A percentile compares a stretch with the other conserved stretches of the same genome.
Evolutionary conservation across 2,797 vertebrate species (phyloP).

Genomic region (Phyllotis vaccarum): DNA sequence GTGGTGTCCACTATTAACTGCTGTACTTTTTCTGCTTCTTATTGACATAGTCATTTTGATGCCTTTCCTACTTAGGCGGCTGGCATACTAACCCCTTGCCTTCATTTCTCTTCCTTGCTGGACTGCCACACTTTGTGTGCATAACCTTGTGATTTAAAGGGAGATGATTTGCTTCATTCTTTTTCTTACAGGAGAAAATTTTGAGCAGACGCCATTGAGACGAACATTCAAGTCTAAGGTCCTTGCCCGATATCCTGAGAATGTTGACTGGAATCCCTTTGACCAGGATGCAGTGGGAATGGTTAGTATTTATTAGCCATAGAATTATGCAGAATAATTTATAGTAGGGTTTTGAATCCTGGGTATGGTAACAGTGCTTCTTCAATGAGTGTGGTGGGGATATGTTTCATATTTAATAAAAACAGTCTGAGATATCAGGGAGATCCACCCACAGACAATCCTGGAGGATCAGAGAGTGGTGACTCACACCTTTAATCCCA

Average conservation of each 20-base stretch:
- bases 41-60: constrained; percentile 82
- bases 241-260: constrained; percentile 98
- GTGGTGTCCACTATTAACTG: constrained; percentile 60
- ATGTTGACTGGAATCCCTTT: constrained; percentile 99
- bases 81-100: constrained; percentile 83
- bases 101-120: constrained; percentile 80
- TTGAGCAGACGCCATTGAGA: constrained; percentile 98
- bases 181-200: constrained; percentile 95
- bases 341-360: constrained; percentile 5
- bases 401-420: no score
- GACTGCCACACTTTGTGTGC: constrained; percentile 76
- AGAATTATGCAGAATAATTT: constrained; percentile 57
- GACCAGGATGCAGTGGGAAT: constrained; percentile 99
- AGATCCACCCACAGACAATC: no score
- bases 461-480: no score
- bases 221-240: constrained; percentile 99
- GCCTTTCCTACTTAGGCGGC: constrained; percentile 85
- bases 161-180: constrained; percentile 67
- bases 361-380: background rate
- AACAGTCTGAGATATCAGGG: no score
- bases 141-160: constrained; percentile 67
- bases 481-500: no score
- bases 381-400: background rate
- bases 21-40: constrained; percentile 84
- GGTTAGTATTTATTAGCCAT: constrained; percentile 89